Conservation (phyloP, 2,113 vertebrate species). For the Bufo gargarizans region DNA sequence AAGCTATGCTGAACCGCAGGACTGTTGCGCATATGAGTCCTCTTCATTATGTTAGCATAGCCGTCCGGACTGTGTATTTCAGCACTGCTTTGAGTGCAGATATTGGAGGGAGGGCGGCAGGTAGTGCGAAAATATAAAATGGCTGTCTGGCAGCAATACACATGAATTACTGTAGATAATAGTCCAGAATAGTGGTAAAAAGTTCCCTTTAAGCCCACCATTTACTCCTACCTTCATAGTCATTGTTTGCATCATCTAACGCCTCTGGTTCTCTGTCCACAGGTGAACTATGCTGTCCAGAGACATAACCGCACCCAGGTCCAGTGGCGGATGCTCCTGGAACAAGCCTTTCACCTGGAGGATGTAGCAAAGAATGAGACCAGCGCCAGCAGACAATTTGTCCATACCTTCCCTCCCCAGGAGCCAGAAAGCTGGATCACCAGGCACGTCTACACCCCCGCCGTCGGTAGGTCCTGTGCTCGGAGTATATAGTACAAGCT, state of each 20-base stretch:
- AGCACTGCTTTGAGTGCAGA: no score
- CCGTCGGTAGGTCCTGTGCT: constrained; percentile 76
- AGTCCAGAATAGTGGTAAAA: no score
- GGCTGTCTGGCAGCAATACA: no score
- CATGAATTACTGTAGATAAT: no score
- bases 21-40: no score
- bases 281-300: constrained; percentile 91
- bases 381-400: constrained; percentile 77
- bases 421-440: constrained; percentile 77
- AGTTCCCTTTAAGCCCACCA: background rate
- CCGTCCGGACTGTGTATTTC: no score
- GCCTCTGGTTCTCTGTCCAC: constrained; percentile 35
- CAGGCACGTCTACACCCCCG: constrained; percentile 84
- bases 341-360: constrained; percentile 88
- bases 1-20: no score
- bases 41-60: no score
- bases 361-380: constrained; percentile 87
- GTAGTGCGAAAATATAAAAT: no score
- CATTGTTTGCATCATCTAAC: background rate
- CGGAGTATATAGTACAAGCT: background rate
- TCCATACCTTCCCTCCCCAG: constrained; percentile 78
- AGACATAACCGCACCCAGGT: constrained; percentile 84
- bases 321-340: constrained; percentile 87
- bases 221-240: background rate
- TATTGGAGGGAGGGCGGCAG: no score